Evolutionary conservation across 2,113 vertebrate species (phyloP), one percentile per base, ranked within the genome.

Genomic region (Apus apus): DNA sequence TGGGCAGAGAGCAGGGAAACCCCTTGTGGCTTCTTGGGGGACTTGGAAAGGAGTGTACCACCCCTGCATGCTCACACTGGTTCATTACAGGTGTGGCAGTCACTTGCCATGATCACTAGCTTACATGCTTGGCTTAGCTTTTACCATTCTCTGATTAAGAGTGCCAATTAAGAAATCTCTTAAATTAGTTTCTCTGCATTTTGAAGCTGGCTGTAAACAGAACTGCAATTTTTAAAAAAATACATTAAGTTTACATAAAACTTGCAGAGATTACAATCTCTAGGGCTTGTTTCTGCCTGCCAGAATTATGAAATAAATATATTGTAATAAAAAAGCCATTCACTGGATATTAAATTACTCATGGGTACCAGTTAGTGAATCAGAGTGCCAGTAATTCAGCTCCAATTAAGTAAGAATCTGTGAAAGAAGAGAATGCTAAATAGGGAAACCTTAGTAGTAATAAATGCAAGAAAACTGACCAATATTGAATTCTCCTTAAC

Each of bases 321-420:
- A 94, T 91, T 91, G 61, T 92, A 68, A 30, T 79, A 84, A 54
- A 76, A 66, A 67, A 67, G 7, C 30, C 18, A 68, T 94, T 88
- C 27, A n/a, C 57, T 85, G 36, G 45, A n/a, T 91, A 89, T 87
- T 94, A 60, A 85, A 77, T 89, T 90, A 88, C n/a, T 94, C 51
- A 16, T 27, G 54, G 16, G 65, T 91, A 80, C 68, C 58, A 81
- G 67, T 91, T 78, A 90, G 90, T 62, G 75, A 87, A 62, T 76
- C 51, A 32, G 36, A 66, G 15, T 90, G 38, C 74, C 70, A 67
- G 71, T 64, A 91, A 78, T 12, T 26, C 45, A 66, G 16, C 22
- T 80, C 18, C 16, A 70, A 38, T 85, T 80, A 88, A 40, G 36
- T 67, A 71, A 79, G 30, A 94, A 79, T 34, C 46, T 83, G 9